Evolutionary conservation across 2,797 vertebrate genomes (phyloP).

Genomic region (Chanos chanos): DNA sequence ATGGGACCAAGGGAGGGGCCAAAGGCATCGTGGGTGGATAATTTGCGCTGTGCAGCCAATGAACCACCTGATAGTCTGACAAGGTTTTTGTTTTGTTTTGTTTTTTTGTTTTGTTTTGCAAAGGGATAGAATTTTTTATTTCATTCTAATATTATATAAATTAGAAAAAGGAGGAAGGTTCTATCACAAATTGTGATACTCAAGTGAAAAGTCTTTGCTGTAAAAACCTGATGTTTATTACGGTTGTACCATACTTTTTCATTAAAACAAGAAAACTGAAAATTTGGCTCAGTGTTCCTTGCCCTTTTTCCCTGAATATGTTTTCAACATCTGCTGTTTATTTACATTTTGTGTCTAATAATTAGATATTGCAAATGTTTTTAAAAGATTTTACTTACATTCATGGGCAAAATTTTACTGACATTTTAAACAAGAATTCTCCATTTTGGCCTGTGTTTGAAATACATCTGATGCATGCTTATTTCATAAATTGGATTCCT

Average conservation of each 20-base stretch:
- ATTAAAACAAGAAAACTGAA: constrained; percentile 62
- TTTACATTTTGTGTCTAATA: no score
- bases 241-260: constrained; percentile 64
- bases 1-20: constrained; percentile 48
- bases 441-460: no score
- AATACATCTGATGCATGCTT: no score
- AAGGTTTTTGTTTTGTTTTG: constrained; percentile 3
- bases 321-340: no score
- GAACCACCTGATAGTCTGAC: constrained; percentile 28
- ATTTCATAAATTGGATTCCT: no score
- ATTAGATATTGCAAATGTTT: no score
- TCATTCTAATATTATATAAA: constrained; percentile 12
- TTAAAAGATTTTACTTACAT: no score
- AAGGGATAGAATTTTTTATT: constrained; percentile 36
- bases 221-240: constrained; percentile 56
- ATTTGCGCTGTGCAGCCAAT: constrained; percentile 38
- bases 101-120: constrained; percentile 12
- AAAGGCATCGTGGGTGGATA: constrained; percentile 10
- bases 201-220: constrained; percentile 62
- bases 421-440: no score
- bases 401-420: no score
- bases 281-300: not conserved
- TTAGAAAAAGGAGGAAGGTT: constrained; percentile 1
- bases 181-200: constrained; percentile 60
- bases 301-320: not conserved